Base-by-base conservation (phyloP, 2,888 invertebrate species). In the Drosophila nr. fundita region DNA sequence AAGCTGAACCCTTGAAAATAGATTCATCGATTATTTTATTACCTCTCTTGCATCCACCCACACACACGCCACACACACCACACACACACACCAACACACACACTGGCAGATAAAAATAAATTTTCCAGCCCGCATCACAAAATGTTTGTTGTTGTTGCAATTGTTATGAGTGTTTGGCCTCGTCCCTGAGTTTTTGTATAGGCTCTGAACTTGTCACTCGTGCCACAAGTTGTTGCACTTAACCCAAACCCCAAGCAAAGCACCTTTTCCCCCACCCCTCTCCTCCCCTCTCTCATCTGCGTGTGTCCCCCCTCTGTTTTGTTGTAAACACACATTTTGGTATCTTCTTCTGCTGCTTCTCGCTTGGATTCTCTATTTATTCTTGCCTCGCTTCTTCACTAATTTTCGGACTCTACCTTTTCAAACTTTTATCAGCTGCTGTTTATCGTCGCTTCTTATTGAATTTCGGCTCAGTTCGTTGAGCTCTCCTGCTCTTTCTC, bases 361-460 rank as follows among this genome's bases (percentile, higher is more conserved):
- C 27, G 42, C 38, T 63, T 57, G 54, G 27, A 10, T 38, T 54
- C 53, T 53, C n/a, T 11, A 10, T 34, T 15, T 53, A 59, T 68
- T 38, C 18, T 24, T 58, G 54, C 18, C n/a, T 40, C 24, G 32
- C 40, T 76, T 74, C 57, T 72, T 69, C 68, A 86, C 85, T 85
- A 78, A 88, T 83, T 83, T 85, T 89, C 76, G 75, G 73, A 64
- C 60, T 73, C 73, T 85, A 65, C 82, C 74, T 88, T 83, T 86
- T 76, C 55, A 59, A 61, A 15, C 38, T 77, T 89, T 89, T 89
- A 87, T 90, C 87, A 88, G 84, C 83, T 79, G 77, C 78, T 84
- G 82, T 90, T 87, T 89, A 89, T 90, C 89, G 70, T 52, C 62
- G 54, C 75, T 78, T 83, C 87, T 89, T 82, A 82, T 85, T 89